Conservation (phyloP, 2,113 vertebrate species). For the Smithornis capensis region DNA sequence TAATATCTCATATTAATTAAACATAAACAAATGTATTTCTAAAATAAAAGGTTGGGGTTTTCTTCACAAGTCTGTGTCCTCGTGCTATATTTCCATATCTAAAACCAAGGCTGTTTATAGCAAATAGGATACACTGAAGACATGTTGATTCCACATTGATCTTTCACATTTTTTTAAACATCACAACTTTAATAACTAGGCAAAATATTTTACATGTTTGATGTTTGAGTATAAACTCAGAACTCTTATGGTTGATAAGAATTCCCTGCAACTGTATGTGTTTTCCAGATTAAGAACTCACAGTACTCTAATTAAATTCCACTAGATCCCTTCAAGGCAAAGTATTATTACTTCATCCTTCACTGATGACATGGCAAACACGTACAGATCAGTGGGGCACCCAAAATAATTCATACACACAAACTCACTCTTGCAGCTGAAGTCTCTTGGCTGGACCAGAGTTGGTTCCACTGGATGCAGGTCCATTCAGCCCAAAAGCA, state of each 20-base stretch:
- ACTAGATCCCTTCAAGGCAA: not conserved
- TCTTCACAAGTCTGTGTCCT: not conserved
- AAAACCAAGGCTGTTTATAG: not conserved
- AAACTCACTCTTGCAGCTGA: not conserved
- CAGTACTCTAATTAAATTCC: not conserved
- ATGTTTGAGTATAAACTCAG: not conserved
- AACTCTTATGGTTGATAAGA: not conserved
- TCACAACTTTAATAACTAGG: not conserved
- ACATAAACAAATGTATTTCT: not conserved
- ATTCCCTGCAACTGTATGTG: not conserved
- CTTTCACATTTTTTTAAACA: not conserved
- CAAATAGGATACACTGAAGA: not conserved
- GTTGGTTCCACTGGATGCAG: not conserved
- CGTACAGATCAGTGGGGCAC: not conserved
- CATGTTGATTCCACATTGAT: not conserved
- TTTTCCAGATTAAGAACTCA: not conserved
- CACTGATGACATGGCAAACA: not conserved
- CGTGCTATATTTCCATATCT: not conserved
- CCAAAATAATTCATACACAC: not conserved
- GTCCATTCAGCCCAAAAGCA: not conserved
- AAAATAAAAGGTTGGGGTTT: not conserved
- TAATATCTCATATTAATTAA: not conserved
- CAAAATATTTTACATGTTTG: not conserved
- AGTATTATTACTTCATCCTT: not conserved
- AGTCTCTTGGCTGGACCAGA: not conserved